Conservation (phyloP, 1,140 invertebrate species). For the Cardiocondyla obscurior region DNA sequence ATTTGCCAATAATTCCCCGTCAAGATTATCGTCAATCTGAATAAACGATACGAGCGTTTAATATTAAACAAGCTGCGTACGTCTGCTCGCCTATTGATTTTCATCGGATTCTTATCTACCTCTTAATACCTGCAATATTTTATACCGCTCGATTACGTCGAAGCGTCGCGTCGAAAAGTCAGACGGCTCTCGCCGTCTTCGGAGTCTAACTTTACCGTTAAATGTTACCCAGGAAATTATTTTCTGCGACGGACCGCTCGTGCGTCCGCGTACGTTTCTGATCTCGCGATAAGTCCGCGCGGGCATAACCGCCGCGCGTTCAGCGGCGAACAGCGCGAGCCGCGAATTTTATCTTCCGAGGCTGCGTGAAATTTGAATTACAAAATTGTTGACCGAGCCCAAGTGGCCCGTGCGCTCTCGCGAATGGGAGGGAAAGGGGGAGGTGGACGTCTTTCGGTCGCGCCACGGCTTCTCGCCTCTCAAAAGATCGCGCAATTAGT, state of each 20-base stretch:
- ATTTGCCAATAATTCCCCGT: background rate
- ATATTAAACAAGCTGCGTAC: background rate
- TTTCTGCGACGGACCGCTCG: background rate
- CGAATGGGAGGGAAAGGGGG: too few species aligned
- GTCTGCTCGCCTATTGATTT: background rate
- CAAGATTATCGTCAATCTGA: background rate
- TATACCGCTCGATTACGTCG: background rate
- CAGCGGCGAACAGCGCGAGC: background rate
- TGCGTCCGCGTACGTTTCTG: too few species aligned
- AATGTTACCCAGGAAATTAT: background rate
- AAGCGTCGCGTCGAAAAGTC: background rate
- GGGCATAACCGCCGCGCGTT: too few species aligned
- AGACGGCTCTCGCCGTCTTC: too few species aligned
- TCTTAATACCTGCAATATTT: background rate
- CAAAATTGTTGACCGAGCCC: constrained; percentile 20
- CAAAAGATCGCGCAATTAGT: constrained; percentile 47
- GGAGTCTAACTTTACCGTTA: constrained; percentile 32
- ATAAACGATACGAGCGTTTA: background rate
- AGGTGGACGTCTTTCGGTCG: background rate
- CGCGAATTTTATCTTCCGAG: background rate
- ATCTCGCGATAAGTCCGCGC: too few species aligned
- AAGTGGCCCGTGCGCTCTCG: background rate
- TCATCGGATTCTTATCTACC: background rate
- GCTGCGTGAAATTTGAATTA: constrained; percentile 34
- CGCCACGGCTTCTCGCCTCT: background rate